Evolutionary conservation across 2,888 invertebrate genomes (phyloP), one percentile per base, ranked within the genome.

Genomic region (Malthinus seriepunctatus): DNA sequence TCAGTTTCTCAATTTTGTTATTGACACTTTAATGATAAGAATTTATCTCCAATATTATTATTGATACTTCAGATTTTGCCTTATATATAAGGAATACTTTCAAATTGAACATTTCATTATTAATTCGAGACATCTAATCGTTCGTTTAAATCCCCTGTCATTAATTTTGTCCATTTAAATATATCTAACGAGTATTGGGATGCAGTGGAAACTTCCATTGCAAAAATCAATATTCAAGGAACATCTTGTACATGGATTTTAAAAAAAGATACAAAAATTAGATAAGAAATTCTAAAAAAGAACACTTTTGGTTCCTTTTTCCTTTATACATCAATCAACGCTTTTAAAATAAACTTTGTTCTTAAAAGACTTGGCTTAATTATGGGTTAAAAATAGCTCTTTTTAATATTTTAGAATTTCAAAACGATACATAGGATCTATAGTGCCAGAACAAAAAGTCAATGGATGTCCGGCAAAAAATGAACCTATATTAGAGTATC

Each of bases 401-500:
- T 42, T 8, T 39, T 11, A 48, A 11, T 39, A 53, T 11, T 47
- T 52, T 47, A 82, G 82, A 69, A 67, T 78, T 42, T 71, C 76
- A 15, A 72, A 75, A 69, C 80, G 87, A 73, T 81, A 80, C 66
- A 69, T 86, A 51, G 83, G 85, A 49, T 87, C 87, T 55, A 82
- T 92, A 39, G 86, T 92, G 9, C 84, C 87, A 34, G 80, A 86
- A 48, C 78, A 84, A 33, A 84, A 85, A 65, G 76, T 91, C 10
- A 80, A 84, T 23, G 90, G 93, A 63, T 88, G 88, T 71, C 77
- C 79, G 4, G 83, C 91, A 7, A 79, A 83, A 73, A 95, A 95
- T 80, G 94, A 95, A 76, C 93, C 93, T 1, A 77, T 94, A 38
- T 79, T 91, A 12, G 80, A 79, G n/a, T 99, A 97, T 79, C 82